Conservation (phyloP, 2,888 invertebrate species). For the Aphidius colemani region DNA sequence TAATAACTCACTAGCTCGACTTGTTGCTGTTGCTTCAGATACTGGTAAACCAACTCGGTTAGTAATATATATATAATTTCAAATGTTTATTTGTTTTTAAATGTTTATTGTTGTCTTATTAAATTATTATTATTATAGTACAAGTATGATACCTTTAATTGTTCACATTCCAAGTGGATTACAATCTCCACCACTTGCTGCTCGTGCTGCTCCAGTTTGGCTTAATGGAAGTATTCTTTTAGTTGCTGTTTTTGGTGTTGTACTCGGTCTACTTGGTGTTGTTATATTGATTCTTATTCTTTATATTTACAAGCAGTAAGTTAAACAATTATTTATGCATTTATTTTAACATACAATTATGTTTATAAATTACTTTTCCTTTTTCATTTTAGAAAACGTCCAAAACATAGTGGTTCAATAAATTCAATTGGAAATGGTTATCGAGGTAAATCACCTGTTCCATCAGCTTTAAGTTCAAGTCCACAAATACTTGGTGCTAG, state of each 20-base stretch:
- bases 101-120: background rate
- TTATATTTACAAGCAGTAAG: constrained; percentile 78
- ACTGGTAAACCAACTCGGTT: constrained; percentile 79
- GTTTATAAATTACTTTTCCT: background rate
- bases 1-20: constrained; percentile 67
- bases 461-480: constrained; percentile 51
- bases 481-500: constrained; percentile 65
- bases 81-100: constrained; percentile 46
- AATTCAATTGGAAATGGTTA: constrained; percentile 55
- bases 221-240: constrained; percentile 62
- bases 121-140: constrained; percentile 34
- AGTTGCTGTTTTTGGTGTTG: constrained; percentile 72
- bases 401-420: constrained; percentile 52
- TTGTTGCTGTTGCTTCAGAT: constrained; percentile 83
- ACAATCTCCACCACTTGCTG: constrained; percentile 54
- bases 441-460: constrained; percentile 54
- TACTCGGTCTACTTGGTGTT: constrained; percentile 74
- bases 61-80: too few species aligned
- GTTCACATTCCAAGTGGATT: constrained; percentile 58
- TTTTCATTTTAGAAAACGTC: constrained; percentile 46
- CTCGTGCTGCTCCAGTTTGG: constrained; percentile 61
- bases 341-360: background rate
- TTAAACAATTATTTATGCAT: constrained; percentile 33
- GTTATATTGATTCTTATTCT: constrained; percentile 76
- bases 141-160: constrained; percentile 61